phyloP scores from a whole-genome alignment of 2,113 vertebrate species.

The Gymnorhina tibicen region DNA sequence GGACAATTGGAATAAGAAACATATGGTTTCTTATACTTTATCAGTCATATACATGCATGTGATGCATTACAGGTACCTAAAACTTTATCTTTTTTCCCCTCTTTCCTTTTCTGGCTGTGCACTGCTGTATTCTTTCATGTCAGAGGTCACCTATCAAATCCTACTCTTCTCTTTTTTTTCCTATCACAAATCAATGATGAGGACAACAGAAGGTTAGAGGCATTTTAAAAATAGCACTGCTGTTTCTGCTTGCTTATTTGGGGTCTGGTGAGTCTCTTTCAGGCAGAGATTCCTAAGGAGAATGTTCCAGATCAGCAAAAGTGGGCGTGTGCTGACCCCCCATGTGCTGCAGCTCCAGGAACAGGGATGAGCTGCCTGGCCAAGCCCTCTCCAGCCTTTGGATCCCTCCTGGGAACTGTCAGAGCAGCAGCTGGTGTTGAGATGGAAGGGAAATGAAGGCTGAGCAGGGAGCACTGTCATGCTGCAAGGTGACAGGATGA shows the following conservation, averaged over 20 bases:
- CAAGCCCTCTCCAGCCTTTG: background rate
- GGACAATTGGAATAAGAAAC: constrained; percentile 38
- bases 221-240: constrained; percentile 34
- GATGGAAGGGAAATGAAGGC: background rate
- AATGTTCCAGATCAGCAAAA: background rate
- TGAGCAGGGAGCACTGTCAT: background rate
- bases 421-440: background rate
- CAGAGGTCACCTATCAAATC: background rate
- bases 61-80: background rate
- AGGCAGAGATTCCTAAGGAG: background rate
- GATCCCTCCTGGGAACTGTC: background rate
- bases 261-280: background rate
- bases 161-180: background rate
- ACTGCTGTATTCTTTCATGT: background rate
- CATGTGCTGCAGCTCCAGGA: background rate
- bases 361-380: background rate
- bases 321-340: background rate
- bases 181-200: constrained; percentile 45
- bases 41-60: background rate
- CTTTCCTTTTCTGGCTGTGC: background rate
- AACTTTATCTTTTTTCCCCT: background rate
- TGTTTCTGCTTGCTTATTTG: constrained; percentile 6
- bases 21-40: background rate
- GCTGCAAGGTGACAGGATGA: background rate
- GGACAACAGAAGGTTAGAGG: constrained; percentile 42